Percentiles rank a stretch among this genome's conserved stretches.
These are phyloP conservation scores for Hemithea aestivaria DNA, from an alignment of 2,888 invertebrate genomes.

Conservation along the genomic window DNA sequence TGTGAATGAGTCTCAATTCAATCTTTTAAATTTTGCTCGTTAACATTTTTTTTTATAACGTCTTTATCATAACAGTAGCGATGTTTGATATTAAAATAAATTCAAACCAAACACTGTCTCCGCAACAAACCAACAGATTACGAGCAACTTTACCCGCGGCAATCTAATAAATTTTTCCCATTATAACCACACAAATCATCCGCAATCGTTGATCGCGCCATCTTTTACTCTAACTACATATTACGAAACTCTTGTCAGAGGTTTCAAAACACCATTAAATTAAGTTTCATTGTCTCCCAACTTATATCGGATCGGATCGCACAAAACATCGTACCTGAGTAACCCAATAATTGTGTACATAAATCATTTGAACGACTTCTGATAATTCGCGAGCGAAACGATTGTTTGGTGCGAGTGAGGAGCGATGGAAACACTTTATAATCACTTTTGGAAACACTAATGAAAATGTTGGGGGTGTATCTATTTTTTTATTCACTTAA, in stretches of 20 bases:
- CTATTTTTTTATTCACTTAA: too few species aligned
- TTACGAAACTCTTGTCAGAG: constrained; percentile 23
- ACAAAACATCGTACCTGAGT: constrained; percentile 75
- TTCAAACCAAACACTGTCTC: too few species aligned
- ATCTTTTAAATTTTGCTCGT: too few species aligned
- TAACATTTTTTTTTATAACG: too few species aligned
- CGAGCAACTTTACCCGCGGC: too few species aligned
- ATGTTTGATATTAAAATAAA: too few species aligned
- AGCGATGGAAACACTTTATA: constrained; percentile 14
- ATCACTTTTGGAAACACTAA: neutral
- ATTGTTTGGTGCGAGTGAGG: constrained; percentile 37
- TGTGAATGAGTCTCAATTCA: too few species aligned
- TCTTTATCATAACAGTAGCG: too few species aligned
- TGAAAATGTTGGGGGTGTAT: neutral
- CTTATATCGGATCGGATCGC: constrained; percentile 71
- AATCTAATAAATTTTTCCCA: constrained; percentile 20
- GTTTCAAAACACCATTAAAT: constrained; percentile 65
- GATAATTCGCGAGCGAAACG: constrained; percentile 73
- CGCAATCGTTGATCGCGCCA: constrained; percentile 19
- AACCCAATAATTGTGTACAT: constrained; percentile 79
- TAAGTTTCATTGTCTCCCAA: constrained; percentile 71
- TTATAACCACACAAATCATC: constrained; percentile 28
- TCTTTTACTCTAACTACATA: constrained; percentile 18
- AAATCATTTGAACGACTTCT: constrained; percentile 78
- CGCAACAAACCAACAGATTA: too few species aligned